phyloP scores from a whole-genome alignment of 1,140 invertebrate genomes.

The Parasteatoda tepidariorum region DNA sequence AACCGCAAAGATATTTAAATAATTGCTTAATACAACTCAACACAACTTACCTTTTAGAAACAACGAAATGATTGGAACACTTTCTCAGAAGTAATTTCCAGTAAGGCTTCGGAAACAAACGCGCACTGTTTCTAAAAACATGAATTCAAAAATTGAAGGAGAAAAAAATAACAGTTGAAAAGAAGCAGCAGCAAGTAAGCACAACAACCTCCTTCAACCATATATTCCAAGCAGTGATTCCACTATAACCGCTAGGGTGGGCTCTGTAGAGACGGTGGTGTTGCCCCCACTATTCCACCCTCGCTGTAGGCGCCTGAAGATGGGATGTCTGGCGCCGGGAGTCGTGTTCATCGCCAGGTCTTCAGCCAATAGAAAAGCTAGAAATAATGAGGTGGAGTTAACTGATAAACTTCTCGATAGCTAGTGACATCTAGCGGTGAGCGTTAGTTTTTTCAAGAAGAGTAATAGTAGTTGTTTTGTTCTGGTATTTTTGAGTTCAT shows the following conservation, averaged over 20 bases:
- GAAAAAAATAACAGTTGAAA: too few relatives aligned
- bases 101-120: too few relatives aligned
- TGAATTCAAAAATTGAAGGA: neutral
- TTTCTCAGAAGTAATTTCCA: too few relatives aligned
- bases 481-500: too few relatives aligned
- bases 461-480: too few relatives aligned
- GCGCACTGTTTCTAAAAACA: too few relatives aligned
- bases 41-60: too few relatives aligned
- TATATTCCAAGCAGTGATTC: neutral
- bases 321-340: constrained; percentile 39
- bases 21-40: too few relatives aligned
- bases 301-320: constrained; percentile 24
- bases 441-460: neutral
- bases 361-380: constrained; percentile 2
- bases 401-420: neutral
- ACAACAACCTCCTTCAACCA: neutral
- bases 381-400: constrained; percentile 15
- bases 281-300: neutral
- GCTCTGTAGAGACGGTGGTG: neutral
- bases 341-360: constrained; percentile 28
- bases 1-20: too few relatives aligned
- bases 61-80: too few relatives aligned
- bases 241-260: neutral
- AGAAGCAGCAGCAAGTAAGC: neutral
- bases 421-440: constrained; percentile 43